Evolutionary conservation across 1,140 invertebrate genomes (phyloP), one percentile per base, ranked within the genome.

Genomic region (Drosophila funebris): DNA sequence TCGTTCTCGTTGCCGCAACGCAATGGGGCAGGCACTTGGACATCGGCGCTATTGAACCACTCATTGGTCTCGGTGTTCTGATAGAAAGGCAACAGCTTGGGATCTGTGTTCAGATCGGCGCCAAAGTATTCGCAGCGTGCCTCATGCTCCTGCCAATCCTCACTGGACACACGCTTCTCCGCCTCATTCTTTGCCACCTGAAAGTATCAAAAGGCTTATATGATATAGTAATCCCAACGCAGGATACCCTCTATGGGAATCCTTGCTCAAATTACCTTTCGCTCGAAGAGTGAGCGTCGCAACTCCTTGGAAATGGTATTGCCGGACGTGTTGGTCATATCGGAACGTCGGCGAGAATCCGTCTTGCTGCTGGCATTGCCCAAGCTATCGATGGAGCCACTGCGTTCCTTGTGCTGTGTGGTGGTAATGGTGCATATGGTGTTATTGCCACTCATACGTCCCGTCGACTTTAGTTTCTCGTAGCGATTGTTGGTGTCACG

Each of bases 251-350:
- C n/a, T n/a, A n/a, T n/a, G n/a, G 7, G 27, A 54, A 46, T 27
- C n/a, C 8, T 9, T 7, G 16, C 27, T 1, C 7, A 14, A 18
- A 1, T n/a, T 39, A 90, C 89, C 71, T 90, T 95, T 13, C 95
- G 90, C 16, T 95, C 96, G 92, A 97, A 98, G 50, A 96, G 91
- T 80, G 96, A 94, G 24, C 97, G 91, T 3, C 96, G 36, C 0
- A 89, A 53, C 39, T 88, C 78, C 56, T 91, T 91, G 29, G 78
- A 82, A 4, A 91, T 58, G 31, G 54, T 62, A 3, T 76, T 71
- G 1, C 22, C 39, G 1, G 31, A 8, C 3, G 76, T 56, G n/a
- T 62, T 16, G 14, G 11, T 8, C 11, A n/a, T 24, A 2, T 75
- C 69, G 5, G 33, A 20, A 6, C 62, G 43, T 0, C 70, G 36